Conservation (phyloP, 2,797 vertebrate species). For the Pangasius larnaudii region DNA sequence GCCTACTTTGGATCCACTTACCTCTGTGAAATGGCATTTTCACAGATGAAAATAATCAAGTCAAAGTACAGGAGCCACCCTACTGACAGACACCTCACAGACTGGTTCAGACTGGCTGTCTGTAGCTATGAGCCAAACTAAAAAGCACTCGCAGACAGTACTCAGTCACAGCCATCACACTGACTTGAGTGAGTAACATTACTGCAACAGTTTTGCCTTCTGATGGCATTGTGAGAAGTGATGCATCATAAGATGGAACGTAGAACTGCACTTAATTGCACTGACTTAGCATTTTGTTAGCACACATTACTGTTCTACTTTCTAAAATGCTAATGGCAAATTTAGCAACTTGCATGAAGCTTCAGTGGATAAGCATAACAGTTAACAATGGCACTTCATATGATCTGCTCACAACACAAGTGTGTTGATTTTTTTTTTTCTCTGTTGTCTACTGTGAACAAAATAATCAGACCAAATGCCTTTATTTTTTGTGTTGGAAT, state of each 20-base stretch:
- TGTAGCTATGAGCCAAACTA: constrained; percentile 45
- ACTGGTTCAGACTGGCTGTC: constrained; percentile 29
- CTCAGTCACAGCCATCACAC: constrained; percentile 40
- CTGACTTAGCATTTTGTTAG: not conserved
- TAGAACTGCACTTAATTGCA: not conserved
- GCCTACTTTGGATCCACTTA: constrained; percentile 45
- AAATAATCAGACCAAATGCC: not conserved
- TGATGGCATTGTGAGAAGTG: not conserved
- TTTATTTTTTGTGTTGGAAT: not conserved
- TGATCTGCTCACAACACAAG: not conserved
- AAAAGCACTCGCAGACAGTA: constrained; percentile 39
- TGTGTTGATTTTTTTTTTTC: too few species aligned
- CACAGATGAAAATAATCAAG: constrained; percentile 56
- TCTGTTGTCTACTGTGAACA: too few species aligned
- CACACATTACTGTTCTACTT: not conserved
- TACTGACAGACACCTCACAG: not conserved
- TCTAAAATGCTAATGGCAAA: not conserved
- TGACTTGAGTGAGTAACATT: constrained; percentile 31
- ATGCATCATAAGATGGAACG: not conserved
- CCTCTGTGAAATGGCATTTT: constrained; percentile 46
- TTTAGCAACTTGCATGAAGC: not conserved
- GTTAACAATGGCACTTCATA: not conserved
- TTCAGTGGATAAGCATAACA: not conserved
- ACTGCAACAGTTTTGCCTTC: constrained; percentile 56
- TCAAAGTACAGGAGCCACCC: constrained; percentile 41